Evolutionary conservation across 2,797 vertebrate genomes (phyloP).

Genomic region (Melanotaenia parkinsoni): DNA sequence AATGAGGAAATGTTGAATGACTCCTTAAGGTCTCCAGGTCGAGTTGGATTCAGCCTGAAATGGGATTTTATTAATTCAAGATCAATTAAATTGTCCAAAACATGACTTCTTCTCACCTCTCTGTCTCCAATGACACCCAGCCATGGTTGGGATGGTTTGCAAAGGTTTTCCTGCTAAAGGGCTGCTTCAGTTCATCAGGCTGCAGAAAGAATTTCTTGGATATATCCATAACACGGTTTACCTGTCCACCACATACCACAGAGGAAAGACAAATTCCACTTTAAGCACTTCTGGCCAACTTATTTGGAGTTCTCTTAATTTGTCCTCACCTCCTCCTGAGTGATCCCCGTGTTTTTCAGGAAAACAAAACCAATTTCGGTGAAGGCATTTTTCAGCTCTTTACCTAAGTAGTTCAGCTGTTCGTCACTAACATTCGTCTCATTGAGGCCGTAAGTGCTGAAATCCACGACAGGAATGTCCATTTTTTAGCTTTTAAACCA

Average conservation of each 20-base stretch:
- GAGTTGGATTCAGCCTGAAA: constrained; percentile 77
- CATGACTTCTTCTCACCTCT: constrained; percentile 60
- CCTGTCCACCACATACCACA: constrained; percentile 49
- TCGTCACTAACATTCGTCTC: constrained; percentile 9
- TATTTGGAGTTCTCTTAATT: fast-evolving
- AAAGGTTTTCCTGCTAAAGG: constrained; percentile 61
- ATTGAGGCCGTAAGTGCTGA: constrained; percentile 54
- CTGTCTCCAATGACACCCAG: constrained; percentile 73
- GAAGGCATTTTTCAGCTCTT: constrained; percentile 69
- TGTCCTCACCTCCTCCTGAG: constrained; percentile 68
- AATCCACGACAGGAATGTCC: constrained; percentile 78
- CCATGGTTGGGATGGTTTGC: constrained; percentile 65
- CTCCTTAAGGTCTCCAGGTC: constrained; percentile 82
- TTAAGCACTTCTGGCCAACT: background rate
- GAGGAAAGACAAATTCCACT: background rate
- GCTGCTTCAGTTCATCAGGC: constrained; percentile 72
- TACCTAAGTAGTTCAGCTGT: constrained; percentile 38
- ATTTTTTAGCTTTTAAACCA: constrained; percentile 14
- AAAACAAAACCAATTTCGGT: constrained; percentile 78
- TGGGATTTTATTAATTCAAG: background rate
- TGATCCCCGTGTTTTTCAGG: constrained; percentile 79
- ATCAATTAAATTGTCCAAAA: background rate
- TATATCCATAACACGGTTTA: constrained; percentile 65
- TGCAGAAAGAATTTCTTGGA: constrained; percentile 79
- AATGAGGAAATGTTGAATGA: constrained; percentile 70